Percentiles rank a stretch among this genome's conserved stretches.
Evolutionary conservation across 92 coral and sea anemone species (phyloP).

Genomic region (Epizoanthus fatuus): DNA sequence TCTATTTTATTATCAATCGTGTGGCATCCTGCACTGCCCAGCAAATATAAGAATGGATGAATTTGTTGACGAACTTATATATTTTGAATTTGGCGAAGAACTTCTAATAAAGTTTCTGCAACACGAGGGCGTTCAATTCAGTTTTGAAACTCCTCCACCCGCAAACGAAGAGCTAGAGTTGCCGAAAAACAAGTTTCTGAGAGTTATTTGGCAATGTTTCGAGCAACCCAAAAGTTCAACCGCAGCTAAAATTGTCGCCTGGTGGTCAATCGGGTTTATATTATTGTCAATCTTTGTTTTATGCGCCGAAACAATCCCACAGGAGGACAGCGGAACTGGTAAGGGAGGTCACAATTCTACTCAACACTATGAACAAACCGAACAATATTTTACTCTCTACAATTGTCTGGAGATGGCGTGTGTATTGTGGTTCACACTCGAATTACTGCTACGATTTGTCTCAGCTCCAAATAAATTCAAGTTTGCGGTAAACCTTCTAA

Average conservation of each 20-base stretch:
- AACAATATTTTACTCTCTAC: slow-evolving; percentile 19
- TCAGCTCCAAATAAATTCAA: slow-evolving; percentile 78
- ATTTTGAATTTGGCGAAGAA: slow-evolving; percentile 86
- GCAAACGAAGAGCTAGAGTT: slow-evolving; percentile 27
- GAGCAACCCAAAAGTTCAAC: slow-evolving; percentile 88
- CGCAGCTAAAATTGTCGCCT: slow-evolving; percentile 70
- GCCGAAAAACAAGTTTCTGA: slow-evolving; percentile 60
- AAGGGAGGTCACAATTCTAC: background rate
- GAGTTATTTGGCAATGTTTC: slow-evolving; percentile 81
- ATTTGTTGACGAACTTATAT: slow-evolving; percentile 86
- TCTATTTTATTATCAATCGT: slow-evolving; percentile 93
- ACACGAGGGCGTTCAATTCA: slow-evolving; percentile 75
- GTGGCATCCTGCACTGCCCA: slow-evolving; percentile 91
- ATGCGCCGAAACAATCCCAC: slow-evolving; percentile 82
- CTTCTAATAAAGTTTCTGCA: slow-evolving; percentile 67
- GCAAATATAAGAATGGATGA: slow-evolving; percentile 82
- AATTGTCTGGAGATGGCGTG: slow-evolving; percentile 72
- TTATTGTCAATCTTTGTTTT: slow-evolving; percentile 77
- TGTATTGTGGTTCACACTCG: slow-evolving; percentile 88
- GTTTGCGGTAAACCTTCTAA: slow-evolving; percentile 72
- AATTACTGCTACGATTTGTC: slow-evolving; percentile 71
- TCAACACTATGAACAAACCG: background rate
- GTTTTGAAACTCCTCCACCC: slow-evolving; percentile 37
- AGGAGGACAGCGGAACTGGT: background rate
- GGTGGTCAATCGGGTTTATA: slow-evolving; percentile 83